Conservation (phyloP, 2,888 invertebrate species). For the Anoncus sp. region DNA sequence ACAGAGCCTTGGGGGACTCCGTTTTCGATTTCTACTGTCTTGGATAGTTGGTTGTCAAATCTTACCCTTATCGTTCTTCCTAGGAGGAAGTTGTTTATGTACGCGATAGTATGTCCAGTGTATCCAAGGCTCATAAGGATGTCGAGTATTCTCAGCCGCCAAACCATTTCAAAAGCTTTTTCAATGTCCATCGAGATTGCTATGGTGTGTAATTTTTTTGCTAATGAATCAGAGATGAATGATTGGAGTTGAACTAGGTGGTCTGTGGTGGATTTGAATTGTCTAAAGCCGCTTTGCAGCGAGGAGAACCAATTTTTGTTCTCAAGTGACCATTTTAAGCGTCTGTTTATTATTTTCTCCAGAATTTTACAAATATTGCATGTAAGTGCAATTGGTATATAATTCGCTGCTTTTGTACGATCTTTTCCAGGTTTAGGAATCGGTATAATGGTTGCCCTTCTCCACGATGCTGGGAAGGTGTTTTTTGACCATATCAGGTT, state of each 20-base stretch:
- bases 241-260: conserved; percentile 56
- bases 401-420: too few relatives aligned
- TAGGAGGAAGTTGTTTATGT: too few relatives aligned
- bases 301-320: conserved; percentile 14
- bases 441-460: too few relatives aligned
- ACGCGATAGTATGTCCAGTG: conserved; percentile 36
- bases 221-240: too few relatives aligned
- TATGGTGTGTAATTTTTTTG: too few relatives aligned
- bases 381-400: background rate
- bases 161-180: conserved; percentile 65
- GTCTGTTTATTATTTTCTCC: conserved; percentile 43
- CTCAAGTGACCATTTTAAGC: conserved; percentile 32
- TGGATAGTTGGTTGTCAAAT: too few relatives aligned
- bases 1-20: too few relatives aligned
- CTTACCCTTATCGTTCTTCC: too few relatives aligned
- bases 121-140: conserved; percentile 46
- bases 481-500: too few relatives aligned
- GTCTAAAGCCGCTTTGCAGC: conserved; percentile 32
- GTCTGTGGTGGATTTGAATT: conserved; percentile 49
- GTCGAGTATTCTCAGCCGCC: conserved; percentile 54
- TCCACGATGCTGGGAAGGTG: too few relatives aligned
- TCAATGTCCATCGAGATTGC: conserved; percentile 66
- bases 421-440: too few relatives aligned
- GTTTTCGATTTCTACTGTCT: too few relatives aligned
- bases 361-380: conserved; percentile 40